A percentile compares a stretch with the other conserved stretches of the same genome.
Evolutionary conservation across 37 sponge, comb jelly and placozoan species (phyloP).

Genomic region (Ephydatia muelleri): DNA sequence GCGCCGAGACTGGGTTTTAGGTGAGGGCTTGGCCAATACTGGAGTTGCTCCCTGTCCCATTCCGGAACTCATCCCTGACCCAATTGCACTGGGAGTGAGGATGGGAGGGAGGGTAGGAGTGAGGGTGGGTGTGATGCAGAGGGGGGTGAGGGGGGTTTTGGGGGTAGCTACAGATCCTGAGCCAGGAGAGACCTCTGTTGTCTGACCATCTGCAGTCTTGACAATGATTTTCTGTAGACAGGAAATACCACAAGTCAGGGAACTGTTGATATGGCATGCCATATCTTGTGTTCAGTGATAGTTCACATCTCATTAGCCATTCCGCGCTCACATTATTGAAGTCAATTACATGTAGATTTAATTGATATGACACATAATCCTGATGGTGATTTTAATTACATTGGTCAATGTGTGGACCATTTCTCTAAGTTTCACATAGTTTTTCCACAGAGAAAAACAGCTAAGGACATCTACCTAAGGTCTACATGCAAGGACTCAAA

Average conservation of each 20-base stretch:
- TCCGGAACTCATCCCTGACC: neutral
- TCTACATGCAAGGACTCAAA: no score
- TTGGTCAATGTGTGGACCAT: no score
- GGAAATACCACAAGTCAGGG: neutral
- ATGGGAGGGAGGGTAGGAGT: neutral
- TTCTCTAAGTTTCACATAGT: no score
- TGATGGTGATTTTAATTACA: no score
- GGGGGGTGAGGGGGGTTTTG: neutral
- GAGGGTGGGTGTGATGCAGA: neutral
- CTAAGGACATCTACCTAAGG: no score
- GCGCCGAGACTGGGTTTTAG: neutral
- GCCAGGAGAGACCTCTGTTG: neutral
- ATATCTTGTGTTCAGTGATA: no score
- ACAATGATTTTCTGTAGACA: neutral
- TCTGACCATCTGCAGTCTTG: slow-evolving; percentile 1
- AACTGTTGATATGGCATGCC: no score
- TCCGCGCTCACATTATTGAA: no score
- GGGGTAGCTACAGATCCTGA: neutral
- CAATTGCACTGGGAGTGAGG: neutral
- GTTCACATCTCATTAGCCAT: no score
- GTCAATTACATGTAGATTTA: no score
- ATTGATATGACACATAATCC: no score
- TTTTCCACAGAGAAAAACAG: no score
- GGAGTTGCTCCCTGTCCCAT: neutral
- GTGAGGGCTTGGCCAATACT: neutral